Conservation (phyloP, 1,140 invertebrate genomes). For the Halictus rubicundus region DNA sequence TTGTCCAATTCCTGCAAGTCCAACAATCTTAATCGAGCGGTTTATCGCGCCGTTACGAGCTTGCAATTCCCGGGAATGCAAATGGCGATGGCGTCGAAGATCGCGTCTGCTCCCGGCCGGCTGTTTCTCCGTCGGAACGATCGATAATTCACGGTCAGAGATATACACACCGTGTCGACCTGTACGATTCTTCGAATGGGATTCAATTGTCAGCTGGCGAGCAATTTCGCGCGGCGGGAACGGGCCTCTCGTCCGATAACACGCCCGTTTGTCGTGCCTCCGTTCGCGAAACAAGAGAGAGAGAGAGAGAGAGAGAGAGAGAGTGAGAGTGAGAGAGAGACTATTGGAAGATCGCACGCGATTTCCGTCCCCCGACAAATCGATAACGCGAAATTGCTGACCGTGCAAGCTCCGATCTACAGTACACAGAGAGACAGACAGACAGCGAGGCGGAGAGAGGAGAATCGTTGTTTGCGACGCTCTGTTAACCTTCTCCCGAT, state of each 20-base stretch:
- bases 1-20: too few species aligned
- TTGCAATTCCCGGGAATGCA: background rate
- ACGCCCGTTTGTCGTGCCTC: background rate
- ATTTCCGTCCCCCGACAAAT: constrained; percentile 40
- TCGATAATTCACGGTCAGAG: constrained; percentile 34
- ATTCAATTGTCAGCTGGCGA: background rate
- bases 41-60: background rate
- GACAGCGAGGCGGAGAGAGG: too few species aligned
- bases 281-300: background rate
- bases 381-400: constrained; percentile 39
- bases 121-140: background rate
- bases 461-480: constrained; percentile 48
- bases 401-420: background rate
- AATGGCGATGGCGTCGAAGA: background rate
- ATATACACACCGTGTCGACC: background rate
- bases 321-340: too few species aligned
- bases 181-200: constrained; percentile 8
- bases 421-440: constrained; percentile 2
- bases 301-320: too few species aligned
- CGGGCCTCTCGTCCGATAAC: background rate
- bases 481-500: constrained; percentile 40
- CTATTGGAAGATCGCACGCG: constrained; percentile 14
- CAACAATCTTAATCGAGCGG: too few species aligned
- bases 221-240: background rate
- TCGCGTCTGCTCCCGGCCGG: background rate